Evolutionary conservation across 2,888 invertebrate genomes (phyloP).

Genomic region (Drosophila mayaguana): DNA sequence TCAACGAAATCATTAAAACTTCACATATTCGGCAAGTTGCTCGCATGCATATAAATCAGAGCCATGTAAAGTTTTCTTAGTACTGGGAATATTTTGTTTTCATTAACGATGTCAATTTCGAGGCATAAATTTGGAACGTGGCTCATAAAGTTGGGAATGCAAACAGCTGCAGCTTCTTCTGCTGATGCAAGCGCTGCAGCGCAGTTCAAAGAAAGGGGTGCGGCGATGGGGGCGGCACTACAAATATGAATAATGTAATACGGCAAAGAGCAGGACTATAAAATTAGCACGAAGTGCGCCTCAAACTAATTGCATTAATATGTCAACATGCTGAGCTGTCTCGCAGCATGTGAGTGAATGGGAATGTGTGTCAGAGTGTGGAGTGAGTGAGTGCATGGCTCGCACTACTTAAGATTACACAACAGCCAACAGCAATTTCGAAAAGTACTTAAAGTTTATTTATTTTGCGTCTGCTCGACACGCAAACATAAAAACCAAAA

Average conservation of each 20-base stretch:
- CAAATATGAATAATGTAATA: conserved; percentile 66
- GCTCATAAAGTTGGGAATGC: conserved; percentile 42
- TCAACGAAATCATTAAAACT: neutral
- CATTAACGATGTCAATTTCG: conserved; percentile 40
- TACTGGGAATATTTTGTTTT: conserved; percentile 36
- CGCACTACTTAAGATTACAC: conserved; percentile 78
- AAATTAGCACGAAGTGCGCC: conserved; percentile 72
- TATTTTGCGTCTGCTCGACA: conserved; percentile 78
- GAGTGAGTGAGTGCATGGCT: conserved; percentile 62
- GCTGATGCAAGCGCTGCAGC: neutral
- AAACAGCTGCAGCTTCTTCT: conserved; percentile 45
- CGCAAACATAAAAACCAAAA: conserved; percentile 72
- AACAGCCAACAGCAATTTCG: conserved; percentile 77
- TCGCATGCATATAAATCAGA: conserved; percentile 2
- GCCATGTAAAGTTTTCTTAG: conserved; percentile 5
- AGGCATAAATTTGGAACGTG: conserved; percentile 39
- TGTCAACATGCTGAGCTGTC: conserved; percentile 69
- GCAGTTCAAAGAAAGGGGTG: neutral
- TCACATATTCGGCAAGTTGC: neutral
- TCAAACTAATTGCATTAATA: conserved; percentile 80
- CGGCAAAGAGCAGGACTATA: conserved; percentile 58
- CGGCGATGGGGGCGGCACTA: conserved; percentile 7
- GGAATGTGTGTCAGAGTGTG: conserved; percentile 35
- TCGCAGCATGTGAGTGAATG: conserved; percentile 22
- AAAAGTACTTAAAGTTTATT: conserved; percentile 82